Base-by-base conservation (phyloP, 1,140 invertebrate genomes). In the Scaptomyza hsui region DNA sequence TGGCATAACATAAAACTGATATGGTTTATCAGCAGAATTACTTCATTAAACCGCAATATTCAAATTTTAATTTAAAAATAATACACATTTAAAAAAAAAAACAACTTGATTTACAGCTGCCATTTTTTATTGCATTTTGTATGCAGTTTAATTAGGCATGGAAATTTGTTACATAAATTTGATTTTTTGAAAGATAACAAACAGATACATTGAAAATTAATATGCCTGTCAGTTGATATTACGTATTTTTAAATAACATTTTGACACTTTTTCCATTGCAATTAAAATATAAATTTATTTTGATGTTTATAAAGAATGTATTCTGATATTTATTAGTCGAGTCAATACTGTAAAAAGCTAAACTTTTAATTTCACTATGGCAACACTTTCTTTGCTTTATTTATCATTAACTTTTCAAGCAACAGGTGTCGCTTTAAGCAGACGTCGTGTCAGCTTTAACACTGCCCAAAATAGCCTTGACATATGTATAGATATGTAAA, bases 381-480 rank as follows among this genome's bases (percentile, higher is more conserved):
- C 26, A 29, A 29, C 26, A 29, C 26, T 35, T 35, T 35, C 32
- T n/a, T 0, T 3, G 3, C 32, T 35, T 10, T 35, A 12, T 35
- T 35, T 3, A 24, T 0, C 2, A n/a, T 37, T 7, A 6, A 6
- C 9, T 29, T 2, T 37, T n/a, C 35, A 1, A 9, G 9, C 39
- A 24, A 52, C 80, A 86, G 80, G 80, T 85, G 81, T 65, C 65
- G 60, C 71, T 65, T 49, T 42, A 24, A 64, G 56, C 73, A 61
- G 56, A 81, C 74, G 73, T 71, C 74, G 73, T 71, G 67, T 69
- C 59, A 12, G 12, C 19, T 39, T 29, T 29, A 42, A 6, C 44
- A 7, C n/a, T 16, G 59, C 49, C 49, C 24, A n/a, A 37, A 16
- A 16, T 56, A 77, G 80, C 81, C 80, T 86, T 85, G 80, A 62